Conservation (phyloP, 2,888 invertebrate species). For the Tachina fera region DNA sequence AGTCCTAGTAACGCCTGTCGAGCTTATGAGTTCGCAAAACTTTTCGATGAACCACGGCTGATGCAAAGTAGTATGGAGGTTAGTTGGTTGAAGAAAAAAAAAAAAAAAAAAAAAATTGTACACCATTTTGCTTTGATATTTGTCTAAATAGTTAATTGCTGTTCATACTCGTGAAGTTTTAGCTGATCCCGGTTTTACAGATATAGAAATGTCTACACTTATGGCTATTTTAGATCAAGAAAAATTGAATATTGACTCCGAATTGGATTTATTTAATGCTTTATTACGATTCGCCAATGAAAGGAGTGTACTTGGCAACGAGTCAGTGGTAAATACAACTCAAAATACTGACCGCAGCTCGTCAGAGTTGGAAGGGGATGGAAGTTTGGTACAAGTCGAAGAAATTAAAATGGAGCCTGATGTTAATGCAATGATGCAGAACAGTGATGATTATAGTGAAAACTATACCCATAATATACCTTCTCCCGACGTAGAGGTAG, state of each 20-base stretch:
- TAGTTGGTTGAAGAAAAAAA: slow-evolving; percentile 67
- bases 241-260: slow-evolving; percentile 88
- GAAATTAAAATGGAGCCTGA: slow-evolving; percentile 81
- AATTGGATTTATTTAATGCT: slow-evolving; percentile 90
- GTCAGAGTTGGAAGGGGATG: background rate
- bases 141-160: slow-evolving; percentile 86
- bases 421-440: slow-evolving; percentile 78
- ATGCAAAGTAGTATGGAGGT: slow-evolving; percentile 92
- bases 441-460: slow-evolving; percentile 72
- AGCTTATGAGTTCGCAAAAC: slow-evolving; percentile 92
- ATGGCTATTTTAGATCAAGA: slow-evolving; percentile 90
- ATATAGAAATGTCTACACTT: slow-evolving; percentile 89
- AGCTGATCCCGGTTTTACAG: slow-evolving; percentile 89
- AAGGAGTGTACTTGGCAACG: slow-evolving; percentile 82
- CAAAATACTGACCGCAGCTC: background rate
- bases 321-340: background rate
- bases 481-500: slow-evolving; percentile 76
- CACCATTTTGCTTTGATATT: background rate
- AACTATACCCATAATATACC: slow-evolving; percentile 59
- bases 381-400: slow-evolving; percentile 74
- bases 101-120: background rate
- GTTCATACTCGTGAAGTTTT: slow-evolving; percentile 90
- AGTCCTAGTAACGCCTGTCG: slow-evolving; percentile 91
- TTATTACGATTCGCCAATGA: slow-evolving; percentile 87
- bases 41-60: slow-evolving; percentile 91